Evolutionary conservation across 2,797 vertebrate species (phyloP).

Genomic region (Rhodeus uyekii): DNA sequence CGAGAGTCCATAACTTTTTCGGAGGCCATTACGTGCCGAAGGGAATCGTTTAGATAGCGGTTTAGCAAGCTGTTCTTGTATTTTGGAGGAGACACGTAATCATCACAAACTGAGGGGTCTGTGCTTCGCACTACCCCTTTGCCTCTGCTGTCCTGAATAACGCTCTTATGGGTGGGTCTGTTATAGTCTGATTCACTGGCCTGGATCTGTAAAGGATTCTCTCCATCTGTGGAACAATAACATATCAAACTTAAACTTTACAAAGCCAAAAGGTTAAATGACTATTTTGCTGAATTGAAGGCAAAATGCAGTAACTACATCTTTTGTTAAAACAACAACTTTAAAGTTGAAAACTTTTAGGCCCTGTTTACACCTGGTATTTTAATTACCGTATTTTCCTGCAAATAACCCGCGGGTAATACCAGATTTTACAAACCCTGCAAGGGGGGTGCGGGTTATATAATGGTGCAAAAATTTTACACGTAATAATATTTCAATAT

Average conservation of each 20-base stretch:
- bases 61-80: constrained; percentile 99
- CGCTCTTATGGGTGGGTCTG: constrained; percentile 90
- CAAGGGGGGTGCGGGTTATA: too few relatives aligned
- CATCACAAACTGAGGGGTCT: constrained; percentile 84
- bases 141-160: constrained; percentile 90
- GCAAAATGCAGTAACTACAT: neutral
- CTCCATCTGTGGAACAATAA: constrained; percentile 44
- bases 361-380: too few relatives aligned
- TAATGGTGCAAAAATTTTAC: too few relatives aligned
- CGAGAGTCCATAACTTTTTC: constrained; percentile 90
- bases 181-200: constrained; percentile 82
- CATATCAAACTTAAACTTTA: neutral
- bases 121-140: constrained; percentile 84
- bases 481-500: too few relatives aligned
- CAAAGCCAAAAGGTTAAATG: neutral
- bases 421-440: too few relatives aligned
- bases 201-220: constrained; percentile 78
- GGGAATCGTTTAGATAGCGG: constrained; percentile 98
- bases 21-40: constrained; percentile 96
- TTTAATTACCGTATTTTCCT: too few relatives aligned
- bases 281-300: neutral
- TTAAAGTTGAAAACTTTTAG: too few relatives aligned
- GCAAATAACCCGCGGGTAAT: too few relatives aligned
- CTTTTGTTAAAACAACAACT: neutral
- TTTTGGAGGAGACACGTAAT: constrained; percentile 95